Evolutionary conservation across 2,888 invertebrate species (phyloP).

Genomic region (Neocrepidodera transversa): DNA sequence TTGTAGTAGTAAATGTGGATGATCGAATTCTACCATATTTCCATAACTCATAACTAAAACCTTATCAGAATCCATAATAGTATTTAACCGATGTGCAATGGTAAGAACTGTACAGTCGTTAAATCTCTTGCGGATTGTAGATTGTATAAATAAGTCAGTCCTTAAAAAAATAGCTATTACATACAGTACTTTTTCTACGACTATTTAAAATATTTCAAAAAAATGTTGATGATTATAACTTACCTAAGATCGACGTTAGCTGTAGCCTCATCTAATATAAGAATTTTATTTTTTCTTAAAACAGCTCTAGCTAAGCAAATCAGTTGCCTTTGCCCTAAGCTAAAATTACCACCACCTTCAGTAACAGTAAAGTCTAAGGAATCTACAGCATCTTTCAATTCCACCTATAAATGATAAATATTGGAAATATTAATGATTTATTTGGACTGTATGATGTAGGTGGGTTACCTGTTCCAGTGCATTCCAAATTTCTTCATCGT

Average conservation of each 20-base stretch:
- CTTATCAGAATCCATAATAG: slow-evolving; percentile 76
- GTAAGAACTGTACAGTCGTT: slow-evolving; percentile 86
- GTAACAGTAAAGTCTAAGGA: slow-evolving; percentile 71
- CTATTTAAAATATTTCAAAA: too few species aligned
- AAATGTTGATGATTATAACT: neutral
- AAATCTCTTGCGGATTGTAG: slow-evolving; percentile 81
- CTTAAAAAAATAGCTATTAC: slow-evolving; percentile 35
- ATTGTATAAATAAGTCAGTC: slow-evolving; percentile 85
- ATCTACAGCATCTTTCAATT: slow-evolving; percentile 74
- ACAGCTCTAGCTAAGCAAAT: slow-evolving; percentile 87
- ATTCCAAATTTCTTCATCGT: slow-evolving; percentile 78
- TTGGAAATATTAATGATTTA: neutral
- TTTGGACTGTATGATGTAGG: neutral
- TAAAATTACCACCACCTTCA: slow-evolving; percentile 83
- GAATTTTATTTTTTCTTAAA: slow-evolving; percentile 76
- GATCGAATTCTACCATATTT: slow-evolving; percentile 76
- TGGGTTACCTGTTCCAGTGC: slow-evolving; percentile 71
- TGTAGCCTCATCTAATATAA: slow-evolving; percentile 89
- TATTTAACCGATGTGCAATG: slow-evolving; percentile 89
- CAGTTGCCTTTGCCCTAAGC: slow-evolving; percentile 87
- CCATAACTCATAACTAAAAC: slow-evolving; percentile 84
- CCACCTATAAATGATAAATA: slow-evolving; percentile 66
- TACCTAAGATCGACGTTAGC: slow-evolving; percentile 88
- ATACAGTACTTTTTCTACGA: too few species aligned
- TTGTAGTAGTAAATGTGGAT: slow-evolving; percentile 73